These are phyloP conservation scores for Gymnodraco acuticeps DNA, from an alignment of 2,797 vertebrate genomes.

Conservation along the genomic window DNA sequence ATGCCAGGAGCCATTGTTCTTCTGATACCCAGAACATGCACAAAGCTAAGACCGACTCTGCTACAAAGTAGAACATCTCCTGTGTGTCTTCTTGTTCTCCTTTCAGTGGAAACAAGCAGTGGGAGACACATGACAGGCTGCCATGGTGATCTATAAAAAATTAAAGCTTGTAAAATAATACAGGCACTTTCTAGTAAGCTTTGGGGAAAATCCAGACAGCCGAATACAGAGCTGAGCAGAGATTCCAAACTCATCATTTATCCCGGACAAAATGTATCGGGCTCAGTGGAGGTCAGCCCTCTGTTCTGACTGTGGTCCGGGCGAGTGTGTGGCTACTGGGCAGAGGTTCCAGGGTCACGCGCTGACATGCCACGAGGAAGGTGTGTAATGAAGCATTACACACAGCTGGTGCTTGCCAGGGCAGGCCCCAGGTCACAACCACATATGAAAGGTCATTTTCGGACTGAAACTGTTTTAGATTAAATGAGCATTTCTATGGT, in stretches of 20 bases:
- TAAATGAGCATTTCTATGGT: constrained; percentile 47
- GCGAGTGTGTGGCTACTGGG: constrained; percentile 66
- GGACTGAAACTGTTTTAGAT: constrained; percentile 61
- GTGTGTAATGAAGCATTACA: constrained; percentile 85
- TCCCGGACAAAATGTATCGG: constrained; percentile 41
- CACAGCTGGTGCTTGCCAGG: constrained; percentile 84
- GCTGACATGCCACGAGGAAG: constrained; percentile 77
- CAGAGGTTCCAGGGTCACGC: constrained; percentile 80
- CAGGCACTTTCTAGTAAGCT: constrained; percentile 46
- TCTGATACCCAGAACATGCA: constrained; percentile 63
- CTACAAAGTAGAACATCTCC: constrained; percentile 69
- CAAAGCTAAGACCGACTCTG: constrained; percentile 56
- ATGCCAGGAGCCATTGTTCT: constrained; percentile 65
- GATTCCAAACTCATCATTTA: constrained; percentile 47
- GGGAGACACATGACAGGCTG: constrained; percentile 60
- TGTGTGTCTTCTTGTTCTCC: constrained; percentile 58
- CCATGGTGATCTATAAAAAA: constrained; percentile 57
- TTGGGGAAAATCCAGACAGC: constrained; percentile 33
- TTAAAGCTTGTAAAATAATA: constrained; percentile 58
- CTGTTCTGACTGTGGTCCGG: constrained; percentile 58
- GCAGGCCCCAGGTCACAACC: constrained; percentile 76
- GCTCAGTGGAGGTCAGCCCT: constrained; percentile 67
- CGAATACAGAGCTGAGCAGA: constrained; percentile 2
- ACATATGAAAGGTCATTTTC: constrained; percentile 79
- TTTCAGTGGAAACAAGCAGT: constrained; percentile 66